phyloP scores from a whole-genome alignment of 2,888 invertebrate genomes.

The Ormyrus labotus region DNA sequence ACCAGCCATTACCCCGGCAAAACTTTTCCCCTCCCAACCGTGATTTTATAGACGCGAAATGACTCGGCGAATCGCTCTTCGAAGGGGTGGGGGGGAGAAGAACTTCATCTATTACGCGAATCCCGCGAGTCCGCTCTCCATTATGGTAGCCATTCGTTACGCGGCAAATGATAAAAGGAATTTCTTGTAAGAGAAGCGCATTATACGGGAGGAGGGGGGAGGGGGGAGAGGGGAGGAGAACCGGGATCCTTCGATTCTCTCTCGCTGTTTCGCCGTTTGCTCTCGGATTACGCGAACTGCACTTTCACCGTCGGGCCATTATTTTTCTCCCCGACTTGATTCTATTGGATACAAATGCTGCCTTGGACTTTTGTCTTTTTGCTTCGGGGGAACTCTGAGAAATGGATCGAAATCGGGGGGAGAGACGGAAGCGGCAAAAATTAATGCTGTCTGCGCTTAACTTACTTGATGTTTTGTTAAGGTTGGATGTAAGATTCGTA shows the following conservation, averaged over 20 bases:
- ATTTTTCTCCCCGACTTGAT: neutral
- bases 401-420: too few species aligned
- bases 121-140: neutral
- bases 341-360: too few species aligned
- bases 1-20: neutral
- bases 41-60: conserved; percentile 22
- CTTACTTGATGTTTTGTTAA: too few species aligned
- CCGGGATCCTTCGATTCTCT: neutral
- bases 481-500: too few species aligned
- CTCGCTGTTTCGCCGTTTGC: neutral
- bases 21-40: neutral
- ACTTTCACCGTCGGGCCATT: conserved; percentile 10
- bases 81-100: neutral
- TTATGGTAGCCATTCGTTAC: conserved; percentile 22
- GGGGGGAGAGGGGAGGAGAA: neutral
- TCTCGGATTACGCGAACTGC: neutral
- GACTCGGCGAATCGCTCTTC: conserved; percentile 11
- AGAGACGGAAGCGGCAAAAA: too few species aligned
- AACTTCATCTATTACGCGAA: conserved; percentile 36
- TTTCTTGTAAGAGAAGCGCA: conserved; percentile 25
- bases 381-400: too few species aligned
- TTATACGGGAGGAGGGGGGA: neutral
- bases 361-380: too few species aligned
- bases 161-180: conserved; percentile 37
- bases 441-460: too few species aligned